Evolutionary conservation across 37 sponge, comb jelly and placozoan genomes (phyloP).

Genomic region (Mnemiopsis leidyi): DNA sequence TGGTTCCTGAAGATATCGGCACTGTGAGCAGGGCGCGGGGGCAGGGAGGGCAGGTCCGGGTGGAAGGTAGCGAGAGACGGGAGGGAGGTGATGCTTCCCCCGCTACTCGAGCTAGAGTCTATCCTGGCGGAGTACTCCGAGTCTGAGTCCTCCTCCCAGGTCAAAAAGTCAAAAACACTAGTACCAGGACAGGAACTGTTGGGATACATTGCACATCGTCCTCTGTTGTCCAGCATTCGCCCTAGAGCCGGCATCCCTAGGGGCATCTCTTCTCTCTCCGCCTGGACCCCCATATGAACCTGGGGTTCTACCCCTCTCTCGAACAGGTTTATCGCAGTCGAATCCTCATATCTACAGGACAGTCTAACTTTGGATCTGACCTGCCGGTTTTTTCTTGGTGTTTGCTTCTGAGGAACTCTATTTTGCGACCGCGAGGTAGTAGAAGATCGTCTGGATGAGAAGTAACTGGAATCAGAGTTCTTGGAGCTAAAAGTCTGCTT

Average conservation of each 20-base stretch:
- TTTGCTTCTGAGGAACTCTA: neutral
- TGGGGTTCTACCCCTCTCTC: neutral
- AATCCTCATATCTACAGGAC: neutral
- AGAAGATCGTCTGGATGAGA: neutral
- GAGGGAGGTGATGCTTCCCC: neutral
- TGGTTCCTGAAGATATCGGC: slow-evolving; percentile 45
- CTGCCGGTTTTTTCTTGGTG: neutral
- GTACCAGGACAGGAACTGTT: neutral
- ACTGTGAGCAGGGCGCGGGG: neutral
- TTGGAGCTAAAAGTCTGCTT: neutral
- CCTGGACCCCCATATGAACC: neutral
- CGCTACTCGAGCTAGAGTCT: neutral
- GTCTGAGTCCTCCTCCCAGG: neutral
- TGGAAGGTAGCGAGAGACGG: neutral
- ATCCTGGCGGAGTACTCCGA: neutral
- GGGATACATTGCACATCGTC: neutral
- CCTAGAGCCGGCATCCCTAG: neutral
- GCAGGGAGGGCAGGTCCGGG: neutral
- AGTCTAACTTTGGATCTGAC: neutral
- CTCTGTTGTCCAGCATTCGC: slow-evolving; percentile 35
- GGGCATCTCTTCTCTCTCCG: neutral
- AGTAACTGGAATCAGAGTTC: neutral
- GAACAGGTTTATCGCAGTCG: neutral
- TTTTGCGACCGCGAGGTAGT: neutral
- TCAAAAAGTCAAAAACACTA: neutral